Percentiles rank a stretch among this genome's conserved stretches.
phyloP scores from a whole-genome alignment of 2,888 invertebrate species.

The Spisula solida region DNA sequence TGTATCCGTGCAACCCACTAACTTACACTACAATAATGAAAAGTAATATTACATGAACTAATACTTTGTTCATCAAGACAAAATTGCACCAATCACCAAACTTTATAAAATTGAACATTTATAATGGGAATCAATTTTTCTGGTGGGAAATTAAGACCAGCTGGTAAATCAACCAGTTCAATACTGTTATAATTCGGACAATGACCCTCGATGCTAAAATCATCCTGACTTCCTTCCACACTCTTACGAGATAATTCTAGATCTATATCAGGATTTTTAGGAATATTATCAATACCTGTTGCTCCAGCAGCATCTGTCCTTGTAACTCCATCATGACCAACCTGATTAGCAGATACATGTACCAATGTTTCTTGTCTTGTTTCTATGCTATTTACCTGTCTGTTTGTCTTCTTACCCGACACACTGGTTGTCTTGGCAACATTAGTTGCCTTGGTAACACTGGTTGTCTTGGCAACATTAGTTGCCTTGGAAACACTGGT shows the following conservation, averaged over 20 bases:
- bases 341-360: neutral
- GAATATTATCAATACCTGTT: neutral
- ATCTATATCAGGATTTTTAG: neutral
- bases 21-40: too few relatives aligned
- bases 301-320: neutral
- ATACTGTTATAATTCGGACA: neutral
- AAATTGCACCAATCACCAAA: neutral
- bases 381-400: neutral
- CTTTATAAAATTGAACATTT: neutral
- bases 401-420: neutral
- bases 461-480: neutral
- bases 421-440: too few relatives aligned
- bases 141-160: constrained; percentile 1
- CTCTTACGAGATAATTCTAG: neutral
- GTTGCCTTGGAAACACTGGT: neutral
- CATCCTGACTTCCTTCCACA: neutral
- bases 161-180: constrained; percentile 1
- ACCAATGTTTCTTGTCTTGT: neutral
- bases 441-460: too few relatives aligned
- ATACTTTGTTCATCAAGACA: too few relatives aligned
- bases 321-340: neutral
- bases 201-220: neutral
- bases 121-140: constrained; percentile 23
- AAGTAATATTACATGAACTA: too few relatives aligned
- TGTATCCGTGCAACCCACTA: neutral